Conservation (phyloP, 2,113 vertebrate genomes). For the Garra rufa region DNA sequence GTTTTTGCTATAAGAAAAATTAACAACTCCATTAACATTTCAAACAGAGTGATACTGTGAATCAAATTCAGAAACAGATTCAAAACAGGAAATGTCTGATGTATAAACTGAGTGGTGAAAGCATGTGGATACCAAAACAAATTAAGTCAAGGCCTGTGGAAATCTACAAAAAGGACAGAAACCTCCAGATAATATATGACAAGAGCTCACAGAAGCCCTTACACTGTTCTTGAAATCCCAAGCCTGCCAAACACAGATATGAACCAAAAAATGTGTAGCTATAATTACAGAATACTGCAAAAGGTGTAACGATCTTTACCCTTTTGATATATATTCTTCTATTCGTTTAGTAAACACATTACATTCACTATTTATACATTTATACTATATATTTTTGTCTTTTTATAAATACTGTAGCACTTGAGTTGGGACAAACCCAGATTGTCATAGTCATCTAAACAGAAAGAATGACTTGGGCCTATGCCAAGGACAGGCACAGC, state of each 20-base stretch:
- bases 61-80: slow-evolving; percentile 21
- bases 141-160: neutral
- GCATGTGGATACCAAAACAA: neutral
- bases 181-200: slow-evolving; percentile 11
- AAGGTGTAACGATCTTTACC: slow-evolving; percentile 46
- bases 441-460: slow-evolving; percentile 48
- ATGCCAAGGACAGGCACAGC: neutral
- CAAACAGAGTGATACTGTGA: neutral
- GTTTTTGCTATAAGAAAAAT: neutral
- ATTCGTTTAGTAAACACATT: slow-evolving; percentile 47
- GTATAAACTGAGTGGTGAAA: slow-evolving; percentile 52
- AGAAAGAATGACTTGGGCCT: neutral
- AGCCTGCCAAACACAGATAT: slow-evolving; percentile 56
- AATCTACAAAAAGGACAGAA: slow-evolving; percentile 11
- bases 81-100: slow-evolving; percentile 32
- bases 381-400: neutral
- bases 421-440: slow-evolving; percentile 51
- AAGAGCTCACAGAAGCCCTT: neutral
- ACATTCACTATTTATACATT: slow-evolving; percentile 33
- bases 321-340: slow-evolving; percentile 50
- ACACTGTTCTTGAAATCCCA: slow-evolving; percentile 36
- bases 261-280: slow-evolving; percentile 37
- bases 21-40: neutral
- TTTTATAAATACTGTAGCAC: slow-evolving; percentile 53
- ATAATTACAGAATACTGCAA: slow-evolving; percentile 44